phyloP scores from a whole-genome alignment of 2,113 vertebrate species.

The Kryptolebias marmoratus region DNA sequence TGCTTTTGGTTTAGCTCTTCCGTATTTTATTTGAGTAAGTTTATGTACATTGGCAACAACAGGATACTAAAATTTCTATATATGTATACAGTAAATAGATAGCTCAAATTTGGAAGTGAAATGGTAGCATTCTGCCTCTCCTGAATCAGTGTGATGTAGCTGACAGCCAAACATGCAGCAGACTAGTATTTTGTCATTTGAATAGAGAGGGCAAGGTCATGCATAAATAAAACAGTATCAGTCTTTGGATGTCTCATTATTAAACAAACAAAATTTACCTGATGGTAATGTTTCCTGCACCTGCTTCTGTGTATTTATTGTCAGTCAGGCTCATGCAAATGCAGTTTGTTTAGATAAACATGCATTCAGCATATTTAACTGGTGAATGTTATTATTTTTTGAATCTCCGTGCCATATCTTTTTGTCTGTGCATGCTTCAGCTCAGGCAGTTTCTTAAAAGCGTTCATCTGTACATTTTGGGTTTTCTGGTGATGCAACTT shows the following conservation, averaged over 20 bases:
- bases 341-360: conserved; percentile 28
- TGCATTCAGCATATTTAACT: conserved; percentile 7
- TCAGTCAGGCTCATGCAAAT: conserved; percentile 22
- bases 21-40: conserved; percentile 41
- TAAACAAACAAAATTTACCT: conserved; percentile 38
- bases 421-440: not conserved
- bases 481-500: conserved; percentile 67
- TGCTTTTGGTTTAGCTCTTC: conserved; percentile 39
- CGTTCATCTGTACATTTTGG: conserved; percentile 38
- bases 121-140: not conserved
- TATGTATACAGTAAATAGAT: not conserved
- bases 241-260: conserved; percentile 27
- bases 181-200: not conserved
- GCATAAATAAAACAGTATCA: conserved; percentile 13
- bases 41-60: conserved; percentile 16
- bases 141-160: not conserved
- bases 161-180: no score
- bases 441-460: conserved; percentile 6
- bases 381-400: conserved; percentile 14
- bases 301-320: conserved; percentile 23
- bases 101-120: conserved; percentile 2
- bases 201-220: conserved; percentile 2
- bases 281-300: conserved; percentile 32
- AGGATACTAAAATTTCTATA: not conserved
- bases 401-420: not conserved